Evolutionary conservation across 2,797 vertebrate species (phyloP), one percentile per base, ranked within the genome.

Genomic region (Brachyrhaphis roseni): DNA sequence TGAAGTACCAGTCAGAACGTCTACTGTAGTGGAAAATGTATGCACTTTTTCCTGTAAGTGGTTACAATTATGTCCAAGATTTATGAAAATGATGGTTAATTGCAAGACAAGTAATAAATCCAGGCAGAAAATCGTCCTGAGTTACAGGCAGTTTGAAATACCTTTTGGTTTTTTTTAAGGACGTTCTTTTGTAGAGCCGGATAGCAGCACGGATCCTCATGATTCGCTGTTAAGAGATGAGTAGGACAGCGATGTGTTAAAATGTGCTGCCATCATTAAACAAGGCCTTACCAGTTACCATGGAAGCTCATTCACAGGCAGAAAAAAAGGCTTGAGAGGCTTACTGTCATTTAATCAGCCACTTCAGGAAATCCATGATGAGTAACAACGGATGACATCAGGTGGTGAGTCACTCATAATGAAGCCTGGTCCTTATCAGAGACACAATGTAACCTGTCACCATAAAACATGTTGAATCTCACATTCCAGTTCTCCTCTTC

Each of bases 321-420:
- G 81, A 81, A 85, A 68, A 71, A 36, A 62, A 62, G 1, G 77
- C 82, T 81, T 81, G 79, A 90, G 89, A 90, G 89, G 89, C 82
- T 93, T 89, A 87, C 70, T 82, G 26, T 70, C 84, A 93, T 73
- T 53, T 88, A 82, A 91, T 88, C 86, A 86, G 77, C 82, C 83
- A 66, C 89, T 83, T 62, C 88, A 81, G 51, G 75, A 91, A 84
- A 82, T 81, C 73, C 20, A 36, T 15, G 57, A 68, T 88, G 84
- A 90, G 84, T 80, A 84, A 79, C 0, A 77, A 46, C 80, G 62
- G 76, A 47, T 90, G 90, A 92, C 59, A 71, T 93, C 89, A 90
- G 88, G 76, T 39, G 55, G 80, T 82, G 82, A 86, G 77, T 51
- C 41, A 82, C 46, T 74, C 28, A 53, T 16, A 78, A 82, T 68